Base-by-base conservation (phyloP, 2,113 vertebrate species). In the Neodon shergylaensis region DNA sequence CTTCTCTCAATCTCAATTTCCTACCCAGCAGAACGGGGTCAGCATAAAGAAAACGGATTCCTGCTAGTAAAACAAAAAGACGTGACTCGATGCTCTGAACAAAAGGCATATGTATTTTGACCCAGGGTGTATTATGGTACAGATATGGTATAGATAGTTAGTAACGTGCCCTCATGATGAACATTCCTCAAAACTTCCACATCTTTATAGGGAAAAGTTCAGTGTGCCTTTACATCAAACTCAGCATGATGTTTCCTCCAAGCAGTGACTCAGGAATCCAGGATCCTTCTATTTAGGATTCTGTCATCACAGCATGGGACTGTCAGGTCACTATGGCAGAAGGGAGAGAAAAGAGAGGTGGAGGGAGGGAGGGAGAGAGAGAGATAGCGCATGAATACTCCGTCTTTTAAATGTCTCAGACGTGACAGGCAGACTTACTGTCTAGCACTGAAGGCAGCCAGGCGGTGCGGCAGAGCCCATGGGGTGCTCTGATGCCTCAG, bases 1-100 rank as follows among this genome's bases (percentile, higher is more conserved):
- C 24, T 66, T 76, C 78, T 89, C 63, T 91, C 89, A 90, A 78
- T 44, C 63, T 88, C 86, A 90, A 78, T 44, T 92, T 92, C 58
- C 65, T 84, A 16, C 11, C 16, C 39, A 78, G 76, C 54, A 61
- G 66, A 92, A 81, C 0, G 4, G 88, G 90, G 28, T 26, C 33
- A 44, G 21, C 22, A n/a, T 24, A 21, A 42, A 33, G 61, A 82
- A 74, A n/a, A 26, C 47, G 42, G 36, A 9, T 2, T 91, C 6
- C 42, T 52, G 44, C 31, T 44, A 74, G 65, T 54, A 58, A 24
- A 36, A 49, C 76, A 93, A 52, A 36, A 36, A 36, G 28, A 33
- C 13, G 52, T 47, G 44, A 44, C 74, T 84, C 92, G 42, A 90
- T 54, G 44, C 66, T 66, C 39, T 47, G 61, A 83, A 39, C 82